Conservation (phyloP, 2,113 vertebrate genomes). For the Elephantulus edwardii region DNA sequence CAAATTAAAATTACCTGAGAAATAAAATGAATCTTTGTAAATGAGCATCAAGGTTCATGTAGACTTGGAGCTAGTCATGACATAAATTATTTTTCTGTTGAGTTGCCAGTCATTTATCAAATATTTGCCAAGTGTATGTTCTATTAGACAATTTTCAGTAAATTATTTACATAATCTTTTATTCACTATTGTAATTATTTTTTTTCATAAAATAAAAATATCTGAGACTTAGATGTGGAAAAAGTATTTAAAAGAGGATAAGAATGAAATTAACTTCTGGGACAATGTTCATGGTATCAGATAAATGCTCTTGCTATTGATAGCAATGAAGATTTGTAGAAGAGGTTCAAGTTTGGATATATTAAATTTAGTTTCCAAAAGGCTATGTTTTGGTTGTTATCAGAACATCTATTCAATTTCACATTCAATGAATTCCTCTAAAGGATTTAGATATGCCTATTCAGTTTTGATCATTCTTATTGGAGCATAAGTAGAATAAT, state of each 20-base stretch:
- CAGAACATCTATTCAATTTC: conserved; percentile 72
- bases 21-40: background rate
- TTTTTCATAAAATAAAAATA: background rate
- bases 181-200: background rate
- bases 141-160: background rate
- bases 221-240: background rate
- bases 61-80: background rate
- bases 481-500: conserved; percentile 60
- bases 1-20: background rate
- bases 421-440: conserved; percentile 59
- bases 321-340: background rate
- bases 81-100: no score
- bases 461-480: conserved; percentile 53
- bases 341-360: conserved; percentile 47
- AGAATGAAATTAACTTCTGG: background rate
- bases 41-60: background rate
- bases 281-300: background rate
- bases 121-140: background rate
- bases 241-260: background rate
- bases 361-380: conserved; percentile 40
- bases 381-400: conserved; percentile 57
- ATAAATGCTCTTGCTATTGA: conserved; percentile 4
- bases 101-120: background rate
- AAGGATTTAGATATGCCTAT: conserved; percentile 57
- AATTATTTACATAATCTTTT: background rate